Evolutionary conservation across 2,888 invertebrate species (phyloP), one percentile per base, ranked within the genome.

Genomic region (Ormia ochracea): DNA sequence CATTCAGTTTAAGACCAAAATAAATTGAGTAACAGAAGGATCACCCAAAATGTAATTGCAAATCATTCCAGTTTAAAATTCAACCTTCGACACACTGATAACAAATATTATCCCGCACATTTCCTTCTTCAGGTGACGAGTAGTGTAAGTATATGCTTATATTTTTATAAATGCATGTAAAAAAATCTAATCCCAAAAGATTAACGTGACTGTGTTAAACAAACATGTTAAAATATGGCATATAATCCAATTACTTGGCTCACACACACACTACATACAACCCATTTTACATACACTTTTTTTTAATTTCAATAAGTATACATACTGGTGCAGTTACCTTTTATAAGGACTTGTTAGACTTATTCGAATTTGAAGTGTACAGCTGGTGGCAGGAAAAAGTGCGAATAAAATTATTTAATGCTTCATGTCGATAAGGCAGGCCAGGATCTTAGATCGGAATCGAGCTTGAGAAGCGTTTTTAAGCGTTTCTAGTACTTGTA

Each of bases 161-260:
- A 12, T 28, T 26, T 56, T 4, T 65, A 43, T 56, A 33, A 28
- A 17, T 7, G 26, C 50, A 23, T 17, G 58, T 48, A 4, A 52
- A 78, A 58, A 76, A 54, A 78, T 72, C 74, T 83, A 83, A 85
- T 85, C 86, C 87, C 85, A 73, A 58, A 85, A 84, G 87, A 87
- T 87, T 87, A 86, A 84, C 86, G 86, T 85, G 87, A 85, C 86
- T 86, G 43, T 80, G 80, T 80, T 73, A 80, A 76, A 84, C 79
- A 82, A 75, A 78, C 82, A 77, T 78, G 83, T 83, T 81, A 83
- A 81, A 82, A 82, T 83, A 84, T 84, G 84, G 82, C 83, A 84
- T 86, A 86, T 87, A 87, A 87, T 87, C 87, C 87, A 87, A 87
- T 87, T 87, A 86, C 84, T 85, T 85, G 85, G 85, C 84, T n/a